Base-by-base conservation (phyloP, 1,140 invertebrate species). In the Pomacea maculata region DNA sequence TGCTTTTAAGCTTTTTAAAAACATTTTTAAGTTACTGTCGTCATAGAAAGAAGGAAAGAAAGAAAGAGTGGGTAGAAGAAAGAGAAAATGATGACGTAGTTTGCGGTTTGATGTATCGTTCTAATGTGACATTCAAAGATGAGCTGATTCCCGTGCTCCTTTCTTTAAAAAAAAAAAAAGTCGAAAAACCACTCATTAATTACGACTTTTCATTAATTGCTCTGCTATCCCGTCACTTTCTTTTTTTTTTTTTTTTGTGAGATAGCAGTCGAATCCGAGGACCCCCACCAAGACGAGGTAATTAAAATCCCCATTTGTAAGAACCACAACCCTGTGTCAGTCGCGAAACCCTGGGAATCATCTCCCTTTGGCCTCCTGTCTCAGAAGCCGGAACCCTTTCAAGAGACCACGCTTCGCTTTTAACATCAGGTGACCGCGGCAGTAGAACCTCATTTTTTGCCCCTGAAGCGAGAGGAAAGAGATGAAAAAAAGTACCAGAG, bases 181-280 rank as follows among this genome's bases (percentile, higher is more conserved):
- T 45, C 34, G 34, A 4, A 45, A 25, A 45, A 45, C 34, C 34
- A 45, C 57, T 61, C 57, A 70, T 70, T 70, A 70, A 70, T 70
- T 70, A 34, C 67, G 9, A 70, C 11, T 70, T 70, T 70, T 70
- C 67, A 70, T 70, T 70, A 70, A 70, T 70, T 70, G 67, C 67
- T n/a, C 67, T 14, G 11, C 21, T 1, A 70, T 15, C 67, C 67
- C 21, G 67, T 70, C 67, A 70, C 67, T 12, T 34, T 70, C 67
- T n/a, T 45, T 45, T 45, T 45, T 12, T 34, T 70, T 9, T n/a
- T 45, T 45, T 45, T 45, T 34, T 34, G n/a, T 70, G 21, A 25
- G 67, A 70, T 21, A 21, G 29, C 67, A 25, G n/a, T 70, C 67
- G 67, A 34, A 70, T n/a, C 21, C 67, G 14, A 21, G 15, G 15